Percentiles rank a stretch among this genome's conserved stretches.
Evolutionary conservation across 2,888 invertebrate species (phyloP).

Genomic region (Diplolepis rosae): DNA sequence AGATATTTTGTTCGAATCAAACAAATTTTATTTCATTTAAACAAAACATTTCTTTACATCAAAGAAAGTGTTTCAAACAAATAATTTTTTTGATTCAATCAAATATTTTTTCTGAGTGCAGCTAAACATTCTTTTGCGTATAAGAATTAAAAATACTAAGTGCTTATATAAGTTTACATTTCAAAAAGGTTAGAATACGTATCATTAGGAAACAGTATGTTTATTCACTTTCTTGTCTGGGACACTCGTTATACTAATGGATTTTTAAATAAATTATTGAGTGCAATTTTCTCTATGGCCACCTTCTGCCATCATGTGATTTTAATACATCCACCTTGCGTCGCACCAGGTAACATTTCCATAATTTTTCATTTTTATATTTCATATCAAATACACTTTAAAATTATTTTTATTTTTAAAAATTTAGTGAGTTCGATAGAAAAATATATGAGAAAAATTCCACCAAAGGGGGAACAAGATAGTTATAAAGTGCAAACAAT

Average conservation of each 20-base stretch:
- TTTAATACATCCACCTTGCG: constrained; percentile 75
- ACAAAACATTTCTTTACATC: too few relatives aligned
- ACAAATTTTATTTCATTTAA: too few relatives aligned
- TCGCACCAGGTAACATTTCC: constrained; percentile 60
- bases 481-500: constrained; percentile 60
- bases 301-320: constrained; percentile 75
- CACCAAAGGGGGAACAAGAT: constrained; percentile 54
- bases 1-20: too few relatives aligned
- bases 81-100: too few relatives aligned
- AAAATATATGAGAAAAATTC: constrained; percentile 59
- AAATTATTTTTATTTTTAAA: constrained; percentile 32
- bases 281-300: constrained; percentile 76
- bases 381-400: not conserved
- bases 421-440: constrained; percentile 61
- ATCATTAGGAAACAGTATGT: constrained; percentile 77
- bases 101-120: too few relatives aligned
- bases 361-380: constrained; percentile 54
- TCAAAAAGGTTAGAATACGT: constrained; percentile 72
- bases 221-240: constrained; percentile 79
- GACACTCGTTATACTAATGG: constrained; percentile 70
- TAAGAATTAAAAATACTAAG: too few relatives aligned
- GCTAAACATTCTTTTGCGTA: too few relatives aligned
- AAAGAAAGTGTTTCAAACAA: too few relatives aligned
- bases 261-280: constrained; percentile 71
- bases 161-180: not conserved